A percentile compares a stretch with the other conserved stretches of the same genome.
Evolutionary conservation across 2,888 invertebrate genomes (phyloP).

Genomic region (Acronicta alni): DNA sequence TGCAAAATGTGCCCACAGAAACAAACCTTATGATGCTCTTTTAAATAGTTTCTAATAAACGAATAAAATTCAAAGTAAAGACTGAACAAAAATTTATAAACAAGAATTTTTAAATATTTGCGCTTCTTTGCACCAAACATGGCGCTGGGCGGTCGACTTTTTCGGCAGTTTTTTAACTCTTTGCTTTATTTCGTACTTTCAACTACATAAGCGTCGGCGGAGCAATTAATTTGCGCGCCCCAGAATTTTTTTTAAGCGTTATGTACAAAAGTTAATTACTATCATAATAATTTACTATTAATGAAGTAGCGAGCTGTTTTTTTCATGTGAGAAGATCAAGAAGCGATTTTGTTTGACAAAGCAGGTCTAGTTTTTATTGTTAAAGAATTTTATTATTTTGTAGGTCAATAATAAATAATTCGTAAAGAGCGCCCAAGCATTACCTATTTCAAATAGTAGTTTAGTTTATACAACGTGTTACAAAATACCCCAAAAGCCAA

Average conservation of each 20-base stretch:
- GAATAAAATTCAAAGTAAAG: too few species aligned
- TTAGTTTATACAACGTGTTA: too few species aligned
- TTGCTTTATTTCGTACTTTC: conserved; percentile 46
- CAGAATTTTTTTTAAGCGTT: conserved; percentile 18
- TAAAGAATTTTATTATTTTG: too few species aligned
- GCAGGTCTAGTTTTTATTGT: not conserved
- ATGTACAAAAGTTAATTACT: conserved; percentile 22
- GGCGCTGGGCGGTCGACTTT: conserved; percentile 36
- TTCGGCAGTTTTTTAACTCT: conserved; percentile 46
- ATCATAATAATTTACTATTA: conserved; percentile 9
- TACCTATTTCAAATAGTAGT: too few species aligned
- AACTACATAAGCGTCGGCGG: conserved; percentile 28
- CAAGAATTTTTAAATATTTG: conserved; percentile 27
- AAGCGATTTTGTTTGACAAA: not conserved
- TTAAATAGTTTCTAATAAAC: too few species aligned
- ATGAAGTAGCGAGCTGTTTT: conserved; percentile 11
- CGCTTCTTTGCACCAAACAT: conserved; percentile 54
- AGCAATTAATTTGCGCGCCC: conserved; percentile 36
- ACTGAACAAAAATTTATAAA: conserved; percentile 6
- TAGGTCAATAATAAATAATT: too few species aligned
- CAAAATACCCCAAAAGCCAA: too few species aligned
- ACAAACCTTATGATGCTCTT: too few species aligned
- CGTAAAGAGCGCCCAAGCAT: too few species aligned
- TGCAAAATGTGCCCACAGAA: too few species aligned
- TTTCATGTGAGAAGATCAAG: not conserved